phyloP scores from a whole-genome alignment of 2,797 vertebrate species.

The Typhlichthys eigenmanni region DNA sequence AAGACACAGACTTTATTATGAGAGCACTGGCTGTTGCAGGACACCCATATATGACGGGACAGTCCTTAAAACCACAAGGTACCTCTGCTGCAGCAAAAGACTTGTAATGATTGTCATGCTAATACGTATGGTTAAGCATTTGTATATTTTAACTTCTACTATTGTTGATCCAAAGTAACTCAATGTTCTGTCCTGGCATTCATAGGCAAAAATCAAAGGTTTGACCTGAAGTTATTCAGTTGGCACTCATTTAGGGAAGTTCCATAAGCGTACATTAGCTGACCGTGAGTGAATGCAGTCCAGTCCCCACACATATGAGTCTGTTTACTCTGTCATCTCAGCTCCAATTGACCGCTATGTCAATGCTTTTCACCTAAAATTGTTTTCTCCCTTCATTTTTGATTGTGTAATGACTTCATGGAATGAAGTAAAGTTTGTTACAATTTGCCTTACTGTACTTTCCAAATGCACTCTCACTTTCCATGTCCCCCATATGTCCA shows the following conservation, averaged over 20 bases:
- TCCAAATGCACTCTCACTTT: conserved; percentile 36
- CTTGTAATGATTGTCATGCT: conserved; percentile 5
- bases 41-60: background rate
- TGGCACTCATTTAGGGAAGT: conserved; percentile 28
- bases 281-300: conserved; percentile 51
- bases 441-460: conserved; percentile 36
- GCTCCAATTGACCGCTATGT: conserved; percentile 55
- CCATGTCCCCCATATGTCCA: conserved; percentile 44
- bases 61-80: background rate
- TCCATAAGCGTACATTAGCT: conserved; percentile 41
- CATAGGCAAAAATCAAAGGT: conserved; percentile 23
- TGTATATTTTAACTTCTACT: conserved; percentile 26
- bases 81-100: conserved; percentile 1
- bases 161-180: conserved; percentile 6
- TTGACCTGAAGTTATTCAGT: conserved; percentile 42
- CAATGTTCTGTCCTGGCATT: conserved; percentile 25
- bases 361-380: conserved; percentile 50
- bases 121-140: background rate
- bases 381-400: conserved; percentile 51
- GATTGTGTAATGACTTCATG: conserved; percentile 47
- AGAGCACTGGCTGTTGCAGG: background rate
- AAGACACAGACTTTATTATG: background rate
- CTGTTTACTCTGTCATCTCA: conserved; percentile 56
- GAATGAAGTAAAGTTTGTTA: conserved; percentile 55
- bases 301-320: conserved; percentile 60